phyloP scores from a whole-genome alignment of 2,113 vertebrate species.

The Callithrix jacchus region DNA sequence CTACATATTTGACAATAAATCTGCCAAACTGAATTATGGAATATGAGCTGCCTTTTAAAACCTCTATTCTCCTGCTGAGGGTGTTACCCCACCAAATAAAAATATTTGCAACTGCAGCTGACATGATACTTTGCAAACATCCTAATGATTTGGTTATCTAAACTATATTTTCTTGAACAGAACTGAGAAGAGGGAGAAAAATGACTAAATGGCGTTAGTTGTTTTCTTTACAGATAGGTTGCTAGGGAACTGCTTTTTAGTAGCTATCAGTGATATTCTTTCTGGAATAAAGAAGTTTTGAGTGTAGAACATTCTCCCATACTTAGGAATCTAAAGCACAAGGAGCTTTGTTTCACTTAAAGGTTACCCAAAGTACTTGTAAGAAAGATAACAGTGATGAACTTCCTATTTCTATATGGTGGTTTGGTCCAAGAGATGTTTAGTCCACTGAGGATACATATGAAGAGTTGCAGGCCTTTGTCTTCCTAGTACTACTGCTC shows the following conservation, averaged over 20 bases:
- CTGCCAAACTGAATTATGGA: neutral
- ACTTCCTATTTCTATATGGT: neutral
- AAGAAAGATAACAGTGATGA: neutral
- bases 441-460: neutral
- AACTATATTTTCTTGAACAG: neutral
- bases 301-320: neutral
- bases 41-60: constrained; percentile 24
- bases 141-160: neutral
- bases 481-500: neutral
- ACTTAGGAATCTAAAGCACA: neutral
- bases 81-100: neutral
- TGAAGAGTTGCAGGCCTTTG: neutral
- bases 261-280: neutral
- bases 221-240: constrained; percentile 33
- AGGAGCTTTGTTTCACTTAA: neutral
- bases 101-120: neutral
- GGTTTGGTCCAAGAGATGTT: neutral
- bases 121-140: neutral
- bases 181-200: neutral
- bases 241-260: constrained; percentile 21
- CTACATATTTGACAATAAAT: constrained; percentile 16
- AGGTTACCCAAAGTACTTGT: neutral
- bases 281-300: neutral
- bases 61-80: neutral
- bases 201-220: neutral